Base-by-base conservation (phyloP, 2,113 vertebrate species). In the Chroicocephalus ridibundus region DNA sequence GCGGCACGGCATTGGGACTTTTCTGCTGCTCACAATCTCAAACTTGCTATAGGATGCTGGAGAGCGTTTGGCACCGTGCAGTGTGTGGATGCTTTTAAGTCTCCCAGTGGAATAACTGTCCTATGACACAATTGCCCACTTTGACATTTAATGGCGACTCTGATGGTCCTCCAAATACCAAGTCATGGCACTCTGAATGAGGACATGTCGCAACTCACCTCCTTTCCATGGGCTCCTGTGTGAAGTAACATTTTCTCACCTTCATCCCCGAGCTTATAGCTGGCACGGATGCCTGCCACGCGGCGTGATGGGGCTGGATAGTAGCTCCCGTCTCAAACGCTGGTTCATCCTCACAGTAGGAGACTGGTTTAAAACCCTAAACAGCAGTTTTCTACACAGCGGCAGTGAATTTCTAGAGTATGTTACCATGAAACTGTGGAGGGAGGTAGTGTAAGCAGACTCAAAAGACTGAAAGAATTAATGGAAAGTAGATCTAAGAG, bases 101-200 rank as follows among this genome's bases (percentile, higher is more conserved):
- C 2, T 89, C 38, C 52, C 13, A 36, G 32, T 64, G 44, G 44
- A 79, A 66, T 64, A 44, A 76, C 3, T 76, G 27, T 40, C 27
- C 61, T 54, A 16, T 31, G 49, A 57, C 38, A 83, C 44, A 52
- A 42, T 1, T 55, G 15, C 22, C 52, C 36, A 51, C 0, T 0
- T 2, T 47, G 32, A 29, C 8, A 22, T 47, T 83, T 69, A 69
- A 81, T 6, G 29, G 49, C 0, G 4, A 34, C 13, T 76, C 65
- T 11, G 32, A 49, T 8, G 8, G 47, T 51, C 54, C 47, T 83
- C 62, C 47, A 46, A 61, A 49, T 25, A 27, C 27, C 36, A 46
- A 51, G 19, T 38, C 64, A 18, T 7, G 31, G 52, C 8, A 44
- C 21, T n/a, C 66, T 46, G 60, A 51, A 40, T 13, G 25, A n/a